These are phyloP conservation scores for Pollachius pollachius DNA, from an alignment of 2,113 vertebrate genomes.

Conservation along the genomic window DNA sequence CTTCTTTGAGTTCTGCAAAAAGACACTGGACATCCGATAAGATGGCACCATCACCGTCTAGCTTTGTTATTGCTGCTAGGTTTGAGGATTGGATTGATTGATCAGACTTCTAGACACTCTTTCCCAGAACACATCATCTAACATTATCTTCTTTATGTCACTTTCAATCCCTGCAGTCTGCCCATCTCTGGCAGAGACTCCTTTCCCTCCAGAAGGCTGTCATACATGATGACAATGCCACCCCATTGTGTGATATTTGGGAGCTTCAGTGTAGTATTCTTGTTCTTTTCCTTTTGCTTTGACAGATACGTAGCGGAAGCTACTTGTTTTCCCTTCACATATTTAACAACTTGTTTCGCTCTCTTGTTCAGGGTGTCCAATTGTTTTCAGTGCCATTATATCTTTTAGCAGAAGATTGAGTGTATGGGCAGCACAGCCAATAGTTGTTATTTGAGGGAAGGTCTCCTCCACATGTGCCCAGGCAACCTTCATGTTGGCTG, in stretches of 20 bases:
- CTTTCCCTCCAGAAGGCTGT: constrained; percentile 27
- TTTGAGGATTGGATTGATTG: constrained; percentile 12
- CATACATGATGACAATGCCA: constrained; percentile 23
- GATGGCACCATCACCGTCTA: constrained; percentile 8
- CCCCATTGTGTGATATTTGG: constrained; percentile 1
- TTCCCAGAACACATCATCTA: constrained; percentile 11
- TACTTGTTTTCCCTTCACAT: constrained; percentile 28
- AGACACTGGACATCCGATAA: constrained; percentile 6
- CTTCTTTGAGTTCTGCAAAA: constrained; percentile 2
- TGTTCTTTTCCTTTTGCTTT: constrained; percentile 20
- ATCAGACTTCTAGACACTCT: constrained; percentile 3
- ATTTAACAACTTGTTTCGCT: constrained; percentile 26
- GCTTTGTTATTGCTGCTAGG: not conserved
- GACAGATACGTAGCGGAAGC: constrained; percentile 13
- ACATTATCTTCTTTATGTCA: constrained; percentile 4
- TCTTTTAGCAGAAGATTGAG: constrained; percentile 20
- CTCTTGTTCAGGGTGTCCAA: constrained; percentile 19
- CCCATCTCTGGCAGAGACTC: constrained; percentile 9
- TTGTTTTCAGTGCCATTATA: constrained; percentile 27
- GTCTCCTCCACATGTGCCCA: constrained; percentile 20
- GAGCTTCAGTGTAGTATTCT: constrained; percentile 23
- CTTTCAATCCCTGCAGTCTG: constrained; percentile 8
- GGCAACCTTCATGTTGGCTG: constrained; percentile 21
- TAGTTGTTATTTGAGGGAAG: constrained; percentile 21
- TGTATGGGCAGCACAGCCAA: constrained; percentile 22